A percentile compares a stretch with the other conserved stretches of the same genome.
phyloP scores from a whole-genome alignment of 2,888 invertebrate species.

The Emmelina monodactyla region DNA sequence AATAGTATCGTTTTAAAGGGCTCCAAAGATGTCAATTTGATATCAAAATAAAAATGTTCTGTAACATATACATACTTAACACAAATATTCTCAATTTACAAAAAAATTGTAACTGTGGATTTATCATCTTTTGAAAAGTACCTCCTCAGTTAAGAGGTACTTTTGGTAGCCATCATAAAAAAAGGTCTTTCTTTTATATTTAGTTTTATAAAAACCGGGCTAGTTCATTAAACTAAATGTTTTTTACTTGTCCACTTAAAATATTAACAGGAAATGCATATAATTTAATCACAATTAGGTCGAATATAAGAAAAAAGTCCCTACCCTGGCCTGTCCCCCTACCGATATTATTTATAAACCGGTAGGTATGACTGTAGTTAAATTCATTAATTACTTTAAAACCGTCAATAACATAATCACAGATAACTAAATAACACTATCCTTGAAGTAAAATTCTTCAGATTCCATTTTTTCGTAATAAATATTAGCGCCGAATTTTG shows the following conservation, averaged over 20 bases:
- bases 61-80: too few relatives aligned
- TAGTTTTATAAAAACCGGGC: background rate
- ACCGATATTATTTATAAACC: constrained; percentile 15
- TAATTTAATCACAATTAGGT: too few relatives aligned
- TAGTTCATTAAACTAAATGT: constrained; percentile 2
- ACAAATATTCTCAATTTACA: too few relatives aligned
- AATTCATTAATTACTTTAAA: constrained; percentile 8
- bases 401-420: too few relatives aligned
- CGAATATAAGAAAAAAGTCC: constrained; percentile 7
- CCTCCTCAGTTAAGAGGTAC: constrained; percentile 5
- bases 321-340: constrained; percentile 15
- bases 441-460: too few relatives aligned
- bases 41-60: too few relatives aligned
- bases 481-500: constrained; percentile 11
- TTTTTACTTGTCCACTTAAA: constrained; percentile 3
- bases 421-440: too few relatives aligned
- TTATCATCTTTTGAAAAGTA: too few relatives aligned
- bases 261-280: constrained; percentile 1
- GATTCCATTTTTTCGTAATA: constrained; percentile 7
- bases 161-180: constrained; percentile 2
- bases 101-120: too few relatives aligned
- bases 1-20: too few relatives aligned
- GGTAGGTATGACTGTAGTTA: constrained; percentile 13
- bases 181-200: constrained; percentile 2
- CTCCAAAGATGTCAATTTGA: too few relatives aligned